Evolutionary conservation across 2,888 invertebrate genomes (phyloP), one percentile per base, ranked within the genome.

Genomic region (Sphecodes monilicornis): DNA sequence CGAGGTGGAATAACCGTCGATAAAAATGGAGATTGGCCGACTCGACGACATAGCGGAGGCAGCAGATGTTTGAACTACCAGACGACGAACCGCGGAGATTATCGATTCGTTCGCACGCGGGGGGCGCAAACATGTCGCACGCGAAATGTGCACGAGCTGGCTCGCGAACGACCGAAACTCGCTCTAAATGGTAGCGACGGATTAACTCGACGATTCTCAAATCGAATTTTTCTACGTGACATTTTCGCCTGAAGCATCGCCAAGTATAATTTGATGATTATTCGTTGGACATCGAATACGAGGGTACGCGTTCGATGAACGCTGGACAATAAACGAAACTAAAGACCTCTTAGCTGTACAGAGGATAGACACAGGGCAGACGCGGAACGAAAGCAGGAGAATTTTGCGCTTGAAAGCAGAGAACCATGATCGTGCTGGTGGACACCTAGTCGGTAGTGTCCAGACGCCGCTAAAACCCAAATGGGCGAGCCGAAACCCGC

Each of bases 401-500:
- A n/a, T 46, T 50, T 26, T 10, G 10, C 46, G 41, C 13, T n/a
- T 22, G 70, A 16, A 26, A 57, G 50, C 10, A 73, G 39, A 82
- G 69, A 80, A 79, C 77, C 78, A 89, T 89, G 89, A 77, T 90
- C 79, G 79, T 72, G 86, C 66, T 72, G 76, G 76, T 68, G 90
- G 89, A 79, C 88, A 89, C 88, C 80, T 90, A 89, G 76, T 88
- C 86, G 87, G 89, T 78, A 75, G 88, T 89, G 89, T 89, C 86
- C 86, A 81, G 36, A 75, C 80, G 84, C 82, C 71, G 85, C 73
- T 83, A 76, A 83, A 64, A 90, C 57, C 88, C 94, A 94, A 94
- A 94, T 94, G 94, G 94, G 94, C 93, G 94, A 94, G 84, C 94
- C 94, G 90, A 94, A 93, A 87, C 90, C 94, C 86, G 93, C 92